These are phyloP conservation scores for Dasypogon diadema DNA, from an alignment of 2,888 invertebrate species.

Conservation along the genomic window DNA sequence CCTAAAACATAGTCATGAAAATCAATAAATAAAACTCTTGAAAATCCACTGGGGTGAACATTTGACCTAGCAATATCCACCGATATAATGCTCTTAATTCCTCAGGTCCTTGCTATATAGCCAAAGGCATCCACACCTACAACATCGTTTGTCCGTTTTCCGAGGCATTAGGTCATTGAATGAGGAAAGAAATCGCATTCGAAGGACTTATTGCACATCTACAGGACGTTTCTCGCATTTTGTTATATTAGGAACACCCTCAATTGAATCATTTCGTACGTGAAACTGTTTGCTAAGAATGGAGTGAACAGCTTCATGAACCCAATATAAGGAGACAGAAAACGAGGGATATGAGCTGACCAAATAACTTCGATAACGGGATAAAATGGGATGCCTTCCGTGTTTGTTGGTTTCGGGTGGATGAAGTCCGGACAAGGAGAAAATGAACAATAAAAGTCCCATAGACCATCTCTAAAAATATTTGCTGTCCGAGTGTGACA, in stretches of 20 bases:
- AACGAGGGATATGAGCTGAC: constrained; percentile 23
- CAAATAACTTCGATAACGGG: constrained; percentile 47
- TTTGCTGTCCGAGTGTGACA: constrained; percentile 53
- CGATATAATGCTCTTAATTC: constrained; percentile 45
- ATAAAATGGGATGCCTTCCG: constrained; percentile 19
- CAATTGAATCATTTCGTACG: constrained; percentile 51
- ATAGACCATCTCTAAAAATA: constrained; percentile 53
- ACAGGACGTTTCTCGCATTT: constrained; percentile 40
- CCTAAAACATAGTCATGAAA: constrained; percentile 1
- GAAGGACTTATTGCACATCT: constrained; percentile 56
- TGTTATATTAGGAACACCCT: constrained; percentile 49
- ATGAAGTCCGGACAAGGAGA: constrained; percentile 26
- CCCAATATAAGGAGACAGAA: constrained; percentile 6
- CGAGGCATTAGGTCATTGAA: constrained; percentile 51
- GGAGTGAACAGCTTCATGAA: constrained; percentile 43
- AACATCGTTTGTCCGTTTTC: constrained; percentile 45
- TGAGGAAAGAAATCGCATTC: constrained; percentile 52
- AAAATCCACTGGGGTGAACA: background rate
- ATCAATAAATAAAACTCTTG: constrained; percentile 11
- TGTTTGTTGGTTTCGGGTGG: constrained; percentile 22
- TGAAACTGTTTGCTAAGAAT: constrained; percentile 49
- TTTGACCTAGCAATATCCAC: constrained; percentile 31
- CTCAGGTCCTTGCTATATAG: constrained; percentile 8
- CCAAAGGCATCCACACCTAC: constrained; percentile 35
- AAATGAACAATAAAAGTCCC: constrained; percentile 55